These are phyloP conservation scores for Nymphalis polychloros DNA, from an alignment of 2,888 invertebrate genomes.

Conservation along the genomic window DNA sequence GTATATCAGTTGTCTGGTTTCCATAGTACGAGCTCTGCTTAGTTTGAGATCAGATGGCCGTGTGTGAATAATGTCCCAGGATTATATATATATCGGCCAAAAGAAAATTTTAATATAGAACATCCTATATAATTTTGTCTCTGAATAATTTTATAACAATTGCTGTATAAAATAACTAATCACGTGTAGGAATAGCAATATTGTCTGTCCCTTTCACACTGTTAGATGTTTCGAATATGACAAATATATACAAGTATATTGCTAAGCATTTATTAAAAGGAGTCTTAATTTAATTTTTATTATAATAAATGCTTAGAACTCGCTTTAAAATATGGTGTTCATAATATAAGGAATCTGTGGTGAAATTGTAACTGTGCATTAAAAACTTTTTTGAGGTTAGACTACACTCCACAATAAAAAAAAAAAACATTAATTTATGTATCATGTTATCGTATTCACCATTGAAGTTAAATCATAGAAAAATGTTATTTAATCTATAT, in stretches of 20 bases:
- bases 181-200: too few relatives aligned
- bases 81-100: too few relatives aligned
- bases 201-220: too few relatives aligned
- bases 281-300: background rate
- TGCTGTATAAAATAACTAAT: too few relatives aligned
- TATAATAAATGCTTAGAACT: conserved; percentile 16
- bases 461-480: too few relatives aligned
- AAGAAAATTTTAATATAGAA: background rate
- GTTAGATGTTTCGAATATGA: background rate
- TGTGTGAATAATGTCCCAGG: too few relatives aligned
- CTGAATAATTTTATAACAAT: too few relatives aligned
- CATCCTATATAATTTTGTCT: background rate
- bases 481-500: background rate
- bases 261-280: conserved; percentile 14
- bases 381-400: background rate
- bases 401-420: background rate
- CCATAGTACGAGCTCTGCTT: too few relatives aligned
- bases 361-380: background rate
- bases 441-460: too few relatives aligned
- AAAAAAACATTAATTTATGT: too few relatives aligned
- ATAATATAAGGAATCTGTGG: conserved; percentile 24
- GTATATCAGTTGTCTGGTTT: too few relatives aligned
- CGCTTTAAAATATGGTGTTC: conserved; percentile 34
- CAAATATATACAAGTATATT: background rate
- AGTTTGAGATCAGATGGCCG: too few relatives aligned